A percentile compares a stretch with the other conserved stretches of the same genome.
Evolutionary conservation across 2,888 invertebrate species (phyloP).

Genomic region (Hetaerina titia): DNA sequence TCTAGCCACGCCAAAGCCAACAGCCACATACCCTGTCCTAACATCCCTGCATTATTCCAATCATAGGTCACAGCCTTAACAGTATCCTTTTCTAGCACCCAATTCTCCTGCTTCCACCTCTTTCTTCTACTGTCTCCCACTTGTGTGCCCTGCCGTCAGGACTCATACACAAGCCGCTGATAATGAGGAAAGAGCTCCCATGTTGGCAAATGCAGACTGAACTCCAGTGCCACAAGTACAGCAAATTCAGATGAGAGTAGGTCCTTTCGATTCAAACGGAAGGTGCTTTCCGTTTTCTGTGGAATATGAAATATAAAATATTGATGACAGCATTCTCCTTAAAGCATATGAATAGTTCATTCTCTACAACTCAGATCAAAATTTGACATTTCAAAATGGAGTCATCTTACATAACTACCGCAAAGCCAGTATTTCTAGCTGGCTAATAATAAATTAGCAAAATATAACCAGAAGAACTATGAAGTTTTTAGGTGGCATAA

Average conservation of each 20-base stretch:
- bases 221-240: constrained; percentile 95
- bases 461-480: too few relatives aligned
- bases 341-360: neutral
- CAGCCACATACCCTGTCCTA: constrained; percentile 63
- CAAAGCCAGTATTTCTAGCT: too few relatives aligned
- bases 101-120: constrained; percentile 46
- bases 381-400: too few relatives aligned
- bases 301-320: constrained; percentile 72
- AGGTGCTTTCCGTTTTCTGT: constrained; percentile 93
- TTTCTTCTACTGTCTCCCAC: constrained; percentile 25
- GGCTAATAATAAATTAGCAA: too few relatives aligned
- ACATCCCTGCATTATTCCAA: constrained; percentile 34
- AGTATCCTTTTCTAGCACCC: constrained; percentile 60
- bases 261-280: constrained; percentile 94
- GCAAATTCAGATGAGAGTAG: constrained; percentile 95
- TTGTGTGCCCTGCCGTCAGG: constrained; percentile 81
- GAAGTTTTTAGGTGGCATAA: too few relatives aligned
- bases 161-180: constrained; percentile 94
- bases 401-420: too few relatives aligned
- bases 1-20: constrained; percentile 60
- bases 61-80: constrained; percentile 59
- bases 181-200: constrained; percentile 97
- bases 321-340: neutral
- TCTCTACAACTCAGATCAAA: too few relatives aligned
- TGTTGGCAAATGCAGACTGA: constrained; percentile 94